A percentile compares a stretch with the other conserved stretches of the same genome.
These are phyloP conservation scores for Hecatera dysodea DNA, from an alignment of 2,888 invertebrate genomes.

Conservation along the genomic window DNA sequence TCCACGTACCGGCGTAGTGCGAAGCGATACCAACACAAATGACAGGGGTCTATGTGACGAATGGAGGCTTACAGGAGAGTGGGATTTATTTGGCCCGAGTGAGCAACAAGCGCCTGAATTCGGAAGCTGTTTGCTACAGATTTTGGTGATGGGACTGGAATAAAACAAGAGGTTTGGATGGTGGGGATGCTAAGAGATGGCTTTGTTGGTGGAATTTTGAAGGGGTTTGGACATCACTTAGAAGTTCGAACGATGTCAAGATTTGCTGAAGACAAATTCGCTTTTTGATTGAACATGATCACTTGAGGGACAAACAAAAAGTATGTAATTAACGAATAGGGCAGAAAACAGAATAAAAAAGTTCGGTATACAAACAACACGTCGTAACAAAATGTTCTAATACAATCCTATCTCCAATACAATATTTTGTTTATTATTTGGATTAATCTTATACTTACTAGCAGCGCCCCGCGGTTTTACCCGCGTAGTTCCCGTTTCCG, in stretches of 20 bases:
- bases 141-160: constrained; percentile 31
- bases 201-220: neutral
- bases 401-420: neutral
- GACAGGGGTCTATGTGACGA: constrained; percentile 59
- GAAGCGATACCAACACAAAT: constrained; percentile 46
- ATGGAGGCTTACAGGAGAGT: constrained; percentile 47
- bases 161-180: constrained; percentile 14
- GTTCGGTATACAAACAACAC: too few species aligned
- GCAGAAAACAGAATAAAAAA: too few species aligned
- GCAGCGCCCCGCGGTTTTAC: too few species aligned
- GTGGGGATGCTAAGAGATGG: neutral
- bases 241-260: neutral
- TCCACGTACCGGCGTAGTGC: constrained; percentile 40
- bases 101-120: constrained; percentile 48
- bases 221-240: neutral
- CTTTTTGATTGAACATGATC: neutral
- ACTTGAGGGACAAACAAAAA: too few species aligned
- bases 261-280: neutral
- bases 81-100: constrained; percentile 49
- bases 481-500: too few species aligned
- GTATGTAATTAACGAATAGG: too few species aligned
- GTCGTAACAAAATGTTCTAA: too few species aligned
- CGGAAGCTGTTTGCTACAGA: constrained; percentile 38
- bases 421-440: neutral
- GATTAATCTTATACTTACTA: neutral